Conservation (phyloP, 2,113 vertebrate genomes). For the Sinocyclocheilus rhinocerous region DNA sequence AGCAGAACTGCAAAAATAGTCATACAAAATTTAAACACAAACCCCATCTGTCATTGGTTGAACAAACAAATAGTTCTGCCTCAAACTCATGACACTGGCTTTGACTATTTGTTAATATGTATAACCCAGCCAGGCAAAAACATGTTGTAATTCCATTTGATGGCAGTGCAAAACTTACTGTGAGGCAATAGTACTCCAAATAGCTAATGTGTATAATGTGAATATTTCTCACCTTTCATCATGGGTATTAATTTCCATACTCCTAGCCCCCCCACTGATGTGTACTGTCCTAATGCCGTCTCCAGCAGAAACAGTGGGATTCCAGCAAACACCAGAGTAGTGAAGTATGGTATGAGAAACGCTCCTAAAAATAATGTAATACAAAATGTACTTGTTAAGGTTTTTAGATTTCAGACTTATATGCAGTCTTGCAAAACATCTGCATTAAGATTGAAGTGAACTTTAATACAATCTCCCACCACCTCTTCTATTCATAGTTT, state of each 20-base stretch:
- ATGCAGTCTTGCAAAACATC: background rate
- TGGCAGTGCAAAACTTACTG: background rate
- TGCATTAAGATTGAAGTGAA: background rate
- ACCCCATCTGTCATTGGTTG: background rate
- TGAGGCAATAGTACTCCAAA: background rate
- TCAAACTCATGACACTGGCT: background rate
- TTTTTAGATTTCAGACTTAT: background rate
- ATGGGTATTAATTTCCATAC: constrained; percentile 91
- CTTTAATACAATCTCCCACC: background rate
- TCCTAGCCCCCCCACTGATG: constrained; percentile 84
- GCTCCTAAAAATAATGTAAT: constrained; percentile 74
- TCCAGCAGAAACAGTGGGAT: constrained; percentile 90
- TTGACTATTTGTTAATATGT: background rate
- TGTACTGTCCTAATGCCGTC: constrained; percentile 87
- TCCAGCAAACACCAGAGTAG: constrained; percentile 89
- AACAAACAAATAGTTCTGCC: background rate
- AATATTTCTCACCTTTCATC: constrained; percentile 86
- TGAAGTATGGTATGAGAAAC: constrained; percentile 89
- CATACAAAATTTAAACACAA: background rate
- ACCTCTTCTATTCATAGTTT: background rate
- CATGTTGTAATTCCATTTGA: background rate
- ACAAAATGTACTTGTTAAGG: background rate
- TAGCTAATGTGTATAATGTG: background rate
- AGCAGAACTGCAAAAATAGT: background rate
- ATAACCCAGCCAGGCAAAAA: background rate